Evolutionary conservation across 2,797 vertebrate genomes (phyloP), one percentile per base, ranked within the genome.

Genomic region (Hirundo rustica): DNA sequence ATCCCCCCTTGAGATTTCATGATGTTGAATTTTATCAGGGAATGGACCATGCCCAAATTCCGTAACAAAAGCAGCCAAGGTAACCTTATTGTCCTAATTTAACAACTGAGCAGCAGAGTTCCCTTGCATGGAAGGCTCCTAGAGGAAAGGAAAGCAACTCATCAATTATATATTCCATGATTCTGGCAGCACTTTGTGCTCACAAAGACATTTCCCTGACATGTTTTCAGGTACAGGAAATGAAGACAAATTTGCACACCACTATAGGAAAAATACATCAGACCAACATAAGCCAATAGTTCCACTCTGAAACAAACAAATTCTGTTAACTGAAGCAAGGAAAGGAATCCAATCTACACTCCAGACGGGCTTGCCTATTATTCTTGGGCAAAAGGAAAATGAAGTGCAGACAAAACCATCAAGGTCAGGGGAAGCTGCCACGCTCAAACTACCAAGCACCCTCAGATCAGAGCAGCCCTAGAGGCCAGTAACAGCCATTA

Each of bases 1-100:
- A 36, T 53, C 34, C 29, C 29, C 74, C 55, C 40, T 30, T 42
- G 48, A 79, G 60, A 74, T 38, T 92, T 79, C 47, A 75, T 4
- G 2, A 82, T 27, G 40, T 16, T 75, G 58, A 83, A 19, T 75
- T 74, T 77, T 68, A 85, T 68, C 21, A 54, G 75, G 38, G 66
- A 82, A 65, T 30, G 65, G 89, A 85, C 32, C 19, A 45, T n/a
- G 78, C 58, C 44, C 36, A 84, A 95, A 90, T 84, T 50, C 85
- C 81, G 82, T 80, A 84, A 61, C 47, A 81, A 88, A 79, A 4
- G 26, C 66, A 82, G 38, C 40, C 83, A 51, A 36, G 51, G 44
- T 67, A 93, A 74, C 57, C 48, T 74, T 62, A 50, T 16, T 80
- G 82, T 76, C 61, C 75, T 65, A 74, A 85, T 65, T 91, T 67